Conservation (phyloP, 92 coral and sea anemone genomes). For the Zoanthus sansibaricus region DNA sequence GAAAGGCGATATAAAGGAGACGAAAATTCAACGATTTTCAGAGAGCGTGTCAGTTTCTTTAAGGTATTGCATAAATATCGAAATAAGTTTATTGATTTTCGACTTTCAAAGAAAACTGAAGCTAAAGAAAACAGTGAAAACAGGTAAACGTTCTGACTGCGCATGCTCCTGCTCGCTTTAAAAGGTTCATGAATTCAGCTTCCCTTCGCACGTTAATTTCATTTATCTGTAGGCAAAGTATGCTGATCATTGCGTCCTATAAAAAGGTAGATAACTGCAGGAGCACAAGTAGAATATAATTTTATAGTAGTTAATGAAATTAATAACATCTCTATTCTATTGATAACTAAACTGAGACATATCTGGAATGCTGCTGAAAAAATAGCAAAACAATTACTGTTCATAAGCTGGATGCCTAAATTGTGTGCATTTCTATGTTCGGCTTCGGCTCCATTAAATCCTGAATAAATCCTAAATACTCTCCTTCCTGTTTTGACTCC, state of each 20-base stretch:
- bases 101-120: not conserved
- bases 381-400: too few species aligned
- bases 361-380: too few species aligned
- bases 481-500: too few species aligned
- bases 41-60: too few species aligned
- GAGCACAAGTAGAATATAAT: not conserved
- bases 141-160: not conserved
- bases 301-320: not conserved
- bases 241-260: not conserved
- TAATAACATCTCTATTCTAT: not conserved
- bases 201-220: not conserved
- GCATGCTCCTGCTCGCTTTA: not conserved
- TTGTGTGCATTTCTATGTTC: too few species aligned
- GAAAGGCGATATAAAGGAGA: too few species aligned
- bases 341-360: too few species aligned
- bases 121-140: not conserved
- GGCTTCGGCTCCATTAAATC: too few species aligned
- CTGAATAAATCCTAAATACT: too few species aligned
- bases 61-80: too few species aligned
- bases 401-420: too few species aligned
- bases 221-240: not conserved
- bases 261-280: not conserved
- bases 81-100: not conserved
- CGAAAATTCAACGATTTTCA: too few species aligned
- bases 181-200: not conserved